These are phyloP conservation scores for Miichthys miiuy DNA, from an alignment of 2,797 vertebrate species.

Conservation along the genomic window DNA sequence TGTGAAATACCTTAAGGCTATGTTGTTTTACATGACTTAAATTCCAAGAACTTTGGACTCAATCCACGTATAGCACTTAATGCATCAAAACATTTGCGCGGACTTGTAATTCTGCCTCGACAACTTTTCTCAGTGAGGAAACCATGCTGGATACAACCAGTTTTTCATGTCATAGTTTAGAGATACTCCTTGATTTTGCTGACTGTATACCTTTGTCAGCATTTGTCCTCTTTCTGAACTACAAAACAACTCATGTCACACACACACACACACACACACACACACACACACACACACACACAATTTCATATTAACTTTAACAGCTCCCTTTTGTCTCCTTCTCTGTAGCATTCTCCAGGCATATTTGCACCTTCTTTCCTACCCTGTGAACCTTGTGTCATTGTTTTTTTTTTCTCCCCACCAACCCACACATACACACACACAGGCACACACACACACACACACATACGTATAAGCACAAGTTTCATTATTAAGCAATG, in stretches of 20 bases:
- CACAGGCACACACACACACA: constrained; percentile 1
- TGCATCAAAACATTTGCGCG: constrained; percentile 41
- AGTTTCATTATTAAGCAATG: constrained; percentile 87
- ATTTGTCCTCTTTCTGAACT: constrained; percentile 45
- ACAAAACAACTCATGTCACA: constrained; percentile 17
- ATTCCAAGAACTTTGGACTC: constrained; percentile 58
- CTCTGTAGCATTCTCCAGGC: constrained; percentile 42
- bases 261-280: no score
- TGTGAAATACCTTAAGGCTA: constrained; percentile 66
- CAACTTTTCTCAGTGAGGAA: constrained; percentile 51
- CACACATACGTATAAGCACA: constrained; percentile 59
- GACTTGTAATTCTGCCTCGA: constrained; percentile 36
- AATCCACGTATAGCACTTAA: constrained; percentile 32
- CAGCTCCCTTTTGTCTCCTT: constrained; percentile 29
- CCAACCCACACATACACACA: constrained; percentile 41
- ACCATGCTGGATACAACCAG: constrained; percentile 17
- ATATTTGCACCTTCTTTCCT: constrained; percentile 62
- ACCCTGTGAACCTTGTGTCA: constrained; percentile 69
- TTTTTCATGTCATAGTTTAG: constrained; percentile 38
- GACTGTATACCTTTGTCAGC: constrained; percentile 26
- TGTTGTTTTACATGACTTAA: constrained; percentile 59
- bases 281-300: not conserved
- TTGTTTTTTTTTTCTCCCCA: constrained; percentile 55
- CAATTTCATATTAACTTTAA: constrained; percentile 46
- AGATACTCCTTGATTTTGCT: constrained; percentile 38